Evolutionary conservation across 2,113 vertebrate species (phyloP), one percentile per base, ranked within the genome.

Genomic region (Anguilla japonica): DNA sequence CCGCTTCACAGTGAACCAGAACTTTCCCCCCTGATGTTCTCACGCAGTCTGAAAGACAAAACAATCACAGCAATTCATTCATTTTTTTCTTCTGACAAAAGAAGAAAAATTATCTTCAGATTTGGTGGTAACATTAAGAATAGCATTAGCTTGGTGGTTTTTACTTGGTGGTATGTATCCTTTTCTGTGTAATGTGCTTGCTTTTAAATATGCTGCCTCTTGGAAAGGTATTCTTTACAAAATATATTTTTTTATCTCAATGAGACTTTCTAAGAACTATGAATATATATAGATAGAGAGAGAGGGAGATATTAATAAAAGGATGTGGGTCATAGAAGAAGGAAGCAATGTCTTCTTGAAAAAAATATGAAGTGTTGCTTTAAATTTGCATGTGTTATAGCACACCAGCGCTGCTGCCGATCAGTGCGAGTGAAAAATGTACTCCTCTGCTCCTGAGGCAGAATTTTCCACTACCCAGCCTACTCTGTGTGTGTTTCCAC

Each of bases 1-100:
- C 98, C 0, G 98, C 98, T 92, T 99, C 98, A 2, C 98, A 99
- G 92, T 99, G 98, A 81, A 99, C 98, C 88, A 99, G 94, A 89
- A 99, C 97, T 91, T 96, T 97, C 67, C 98, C 98, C 39, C 97
- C 98, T 0, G 95, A 91, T 84, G 96, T 95, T 92, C 95, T 96
- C 88, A 98, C 95, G 4, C 95, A 92, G 88, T 99, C 98, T 99
- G 92, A 6, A 92, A 90, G 83, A 91, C 50, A 90, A 88, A 84
- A 86, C 86, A 41, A 80, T 41, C 3, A 41, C 34, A 18, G 40
- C 9, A 78, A 78, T 29, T 50, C 41, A 6, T 75, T 26, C 4
- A 26, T 22, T 22, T 67, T 67, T 7, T 67, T 20, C 22, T 67
- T 67, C 78, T 16, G 7, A 53, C 43, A 16, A 63, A 79, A 78